Percentiles rank a stretch among this genome's conserved stretches.
These are phyloP conservation scores for Synanthedon vespiformis DNA, from an alignment of 2,888 invertebrate species.

Conservation along the genomic window DNA sequence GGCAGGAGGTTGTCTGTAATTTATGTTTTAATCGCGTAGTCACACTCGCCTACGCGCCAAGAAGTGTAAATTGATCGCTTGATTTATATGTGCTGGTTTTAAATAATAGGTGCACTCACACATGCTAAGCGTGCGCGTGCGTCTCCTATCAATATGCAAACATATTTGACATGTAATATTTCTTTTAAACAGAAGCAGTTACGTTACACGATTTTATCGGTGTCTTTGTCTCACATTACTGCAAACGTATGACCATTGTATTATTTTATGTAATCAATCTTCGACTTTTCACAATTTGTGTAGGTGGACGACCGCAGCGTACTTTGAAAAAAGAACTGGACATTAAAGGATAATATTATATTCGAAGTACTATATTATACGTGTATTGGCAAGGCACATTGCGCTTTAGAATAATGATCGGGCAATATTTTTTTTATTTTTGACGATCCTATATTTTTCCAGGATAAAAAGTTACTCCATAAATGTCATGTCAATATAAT, in stretches of 20 bases:
- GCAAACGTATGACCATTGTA: constrained; percentile 30
- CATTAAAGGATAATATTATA: no score
- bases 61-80: constrained; percentile 36
- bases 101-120: constrained; percentile 26
- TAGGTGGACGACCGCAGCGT: constrained; percentile 1
- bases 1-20: constrained; percentile 12
- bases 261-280: constrained; percentile 11
- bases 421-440: no score
- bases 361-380: no score
- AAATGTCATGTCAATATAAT: no score
- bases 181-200: constrained; percentile 14
- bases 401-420: no score
- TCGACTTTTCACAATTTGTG: not conserved
- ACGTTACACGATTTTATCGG: constrained; percentile 15
- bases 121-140: constrained; percentile 7
- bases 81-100: constrained; percentile 36
- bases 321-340: not conserved
- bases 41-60: constrained; percentile 28
- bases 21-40: constrained; percentile 31
- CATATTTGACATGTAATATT: constrained; percentile 14
- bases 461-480: no score
- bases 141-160: constrained; percentile 13
- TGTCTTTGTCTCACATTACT: constrained; percentile 20
- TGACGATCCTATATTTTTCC: no score
- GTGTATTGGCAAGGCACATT: no score